phyloP scores from a whole-genome alignment of 2,113 vertebrate species.

The Cyphomyrus plagiostoma region DNA sequence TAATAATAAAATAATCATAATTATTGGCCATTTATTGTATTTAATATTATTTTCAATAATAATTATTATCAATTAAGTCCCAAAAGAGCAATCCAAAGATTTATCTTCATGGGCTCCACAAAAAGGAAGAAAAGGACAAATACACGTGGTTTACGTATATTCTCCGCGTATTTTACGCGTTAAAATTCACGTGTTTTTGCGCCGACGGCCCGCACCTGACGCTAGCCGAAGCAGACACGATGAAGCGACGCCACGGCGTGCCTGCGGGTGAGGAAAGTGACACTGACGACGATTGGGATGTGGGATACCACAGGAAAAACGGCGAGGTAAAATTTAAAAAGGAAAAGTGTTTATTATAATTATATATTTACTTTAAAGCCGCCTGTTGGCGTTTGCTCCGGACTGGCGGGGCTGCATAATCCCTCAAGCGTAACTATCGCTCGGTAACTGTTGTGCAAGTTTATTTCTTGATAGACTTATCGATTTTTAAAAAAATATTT shows the following conservation, averaged over 20 bases:
- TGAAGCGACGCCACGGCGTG: constrained; percentile 30
- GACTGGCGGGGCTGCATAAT: not conserved
- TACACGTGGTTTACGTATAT: no score
- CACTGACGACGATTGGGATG: constrained; percentile 56
- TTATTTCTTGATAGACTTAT: not conserved
- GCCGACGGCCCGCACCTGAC: not conserved
- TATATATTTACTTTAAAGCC: not conserved
- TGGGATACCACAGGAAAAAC: constrained; percentile 24
- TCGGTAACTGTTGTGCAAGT: not conserved
- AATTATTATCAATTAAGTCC: no score
- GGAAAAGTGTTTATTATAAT: not conserved
- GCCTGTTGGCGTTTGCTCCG: not conserved
- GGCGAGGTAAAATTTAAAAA: constrained; percentile 19
- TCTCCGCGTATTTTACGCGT: no score
- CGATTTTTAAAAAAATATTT: not conserved
- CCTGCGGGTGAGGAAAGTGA: constrained; percentile 63
- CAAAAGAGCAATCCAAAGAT: no score
- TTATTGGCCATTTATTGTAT: no score
- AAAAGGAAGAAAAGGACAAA: no score
- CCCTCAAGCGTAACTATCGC: not conserved
- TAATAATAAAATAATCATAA: no score
- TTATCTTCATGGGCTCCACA: no score
- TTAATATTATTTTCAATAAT: no score
- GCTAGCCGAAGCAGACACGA: constrained; percentile 7
- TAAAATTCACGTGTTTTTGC: no score